Base-by-base conservation (phyloP, 2,888 invertebrate genomes). In the Catonia carolina region DNA sequence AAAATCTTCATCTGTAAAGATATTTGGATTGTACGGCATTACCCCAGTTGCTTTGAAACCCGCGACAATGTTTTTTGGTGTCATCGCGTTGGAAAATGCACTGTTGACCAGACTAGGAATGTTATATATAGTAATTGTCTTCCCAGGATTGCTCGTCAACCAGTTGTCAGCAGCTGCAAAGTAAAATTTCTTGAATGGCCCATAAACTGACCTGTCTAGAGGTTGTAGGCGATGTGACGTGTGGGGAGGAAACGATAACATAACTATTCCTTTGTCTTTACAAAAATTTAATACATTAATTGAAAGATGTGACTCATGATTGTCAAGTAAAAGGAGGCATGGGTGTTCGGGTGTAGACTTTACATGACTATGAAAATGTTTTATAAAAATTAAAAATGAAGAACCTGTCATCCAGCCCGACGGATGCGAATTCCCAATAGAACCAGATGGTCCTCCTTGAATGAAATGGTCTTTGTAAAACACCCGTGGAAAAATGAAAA, bases 231-330 rank as follows among this genome's bases (percentile, higher is more conserved):
- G 31, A 31, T 58, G 60, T 39, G 23, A 53, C 22, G 47, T 45
- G 37, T 57, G 60, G 8, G 58, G 57, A 10, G 56, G 57, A 35
- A 61, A 59, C 10, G 58, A 55, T 10, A 61, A 15, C 22, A 61
- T n/a, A 7, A 52, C 56, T 17, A 56, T 36, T 2, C 56, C 56
- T 35, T 51, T 39, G 6, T 56, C 52, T 22, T 52, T 56, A 6
- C 35, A 31, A 2, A 45, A 8, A 36, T 52, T 15, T 6, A 56
- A 22, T 1, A 47, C 8, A 17, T 2, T 45, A 2, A 55, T n/a
- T 2, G 35, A 47, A 2, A 48, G 14, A 48, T 48, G 55, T 3
- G 14, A 23, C 2, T 56, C 56, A 52, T 56, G 56, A 45, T 52
- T 56, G 56, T 52, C 56, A 37, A 51, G 8, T 12, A 56, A 5